Conservation (phyloP, 2,113 vertebrate species). For the Neodontobutis hainanensis region DNA sequence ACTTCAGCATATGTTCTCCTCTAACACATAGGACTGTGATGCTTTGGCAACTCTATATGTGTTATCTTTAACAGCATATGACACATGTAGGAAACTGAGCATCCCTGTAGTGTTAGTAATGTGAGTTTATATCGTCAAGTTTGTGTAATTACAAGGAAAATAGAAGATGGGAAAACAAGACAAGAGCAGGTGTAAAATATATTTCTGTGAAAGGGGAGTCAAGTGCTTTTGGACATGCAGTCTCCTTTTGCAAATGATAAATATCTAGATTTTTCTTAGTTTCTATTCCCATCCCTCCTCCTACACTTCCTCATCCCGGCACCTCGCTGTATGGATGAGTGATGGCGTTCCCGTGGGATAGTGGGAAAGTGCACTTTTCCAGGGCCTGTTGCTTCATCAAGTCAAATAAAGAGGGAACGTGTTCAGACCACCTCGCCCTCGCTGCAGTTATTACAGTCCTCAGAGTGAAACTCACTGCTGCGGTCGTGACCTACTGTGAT, state of each 20-base stretch:
- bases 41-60: slow-evolving; percentile 13
- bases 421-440: slow-evolving; percentile 74
- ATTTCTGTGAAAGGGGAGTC: too few relatives aligned
- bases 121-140: too few relatives aligned
- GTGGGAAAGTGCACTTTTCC: slow-evolving; percentile 75
- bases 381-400: slow-evolving; percentile 76
- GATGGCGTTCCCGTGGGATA: slow-evolving; percentile 83
- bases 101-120: too few relatives aligned
- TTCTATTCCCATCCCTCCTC: slow-evolving; percentile 20
- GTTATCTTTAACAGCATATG: slow-evolving; percentile 5
- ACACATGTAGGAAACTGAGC: background rate
- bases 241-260: slow-evolving; percentile 41
- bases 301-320: slow-evolving; percentile 45
- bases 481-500: slow-evolving; percentile 22
- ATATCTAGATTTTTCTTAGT: slow-evolving; percentile 37
- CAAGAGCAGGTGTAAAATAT: too few relatives aligned
- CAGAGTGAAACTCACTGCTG: slow-evolving; percentile 48
- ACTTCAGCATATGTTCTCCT: slow-evolving; percentile 42
- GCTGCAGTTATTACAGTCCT: slow-evolving; percentile 50
- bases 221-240: too few relatives aligned
- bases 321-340: slow-evolving; percentile 67
- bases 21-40: background rate
- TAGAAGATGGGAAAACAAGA: too few relatives aligned
- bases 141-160: too few relatives aligned
- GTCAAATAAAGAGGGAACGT: slow-evolving; percentile 69